Percentiles rank a stretch among this genome's conserved stretches.
Evolutionary conservation across 2,113 vertebrate genomes (phyloP).

Genomic region (Meles meles): DNA sequence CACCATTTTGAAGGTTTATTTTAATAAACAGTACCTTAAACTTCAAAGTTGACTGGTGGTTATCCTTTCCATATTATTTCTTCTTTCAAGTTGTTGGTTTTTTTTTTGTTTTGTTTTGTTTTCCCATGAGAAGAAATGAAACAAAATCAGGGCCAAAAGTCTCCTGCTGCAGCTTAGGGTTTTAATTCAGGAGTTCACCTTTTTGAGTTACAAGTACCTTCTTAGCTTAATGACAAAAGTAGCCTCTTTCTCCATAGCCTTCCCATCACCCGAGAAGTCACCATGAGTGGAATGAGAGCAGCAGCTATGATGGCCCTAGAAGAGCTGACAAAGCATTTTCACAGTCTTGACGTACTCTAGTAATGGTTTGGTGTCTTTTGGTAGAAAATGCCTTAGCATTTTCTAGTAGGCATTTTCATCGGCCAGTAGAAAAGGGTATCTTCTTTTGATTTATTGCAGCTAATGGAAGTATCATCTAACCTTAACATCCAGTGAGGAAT

Average conservation of each 20-base stretch:
- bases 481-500: not conserved
- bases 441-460: not conserved
- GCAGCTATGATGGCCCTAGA: not conserved
- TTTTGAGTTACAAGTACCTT: not conserved
- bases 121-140: not conserved
- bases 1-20: not conserved
- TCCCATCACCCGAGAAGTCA: not conserved
- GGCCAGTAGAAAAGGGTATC: not conserved
- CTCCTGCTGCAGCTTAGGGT: not conserved
- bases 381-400: not conserved
- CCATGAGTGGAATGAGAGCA: not conserved
- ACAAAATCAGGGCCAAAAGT: not conserved
- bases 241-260: not conserved
- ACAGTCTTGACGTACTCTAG: not conserved
- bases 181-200: not conserved
- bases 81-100: not conserved
- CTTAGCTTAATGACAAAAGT: not conserved
- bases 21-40: not conserved
- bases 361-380: not conserved
- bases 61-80: not conserved
- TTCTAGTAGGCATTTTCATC: not conserved
- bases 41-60: not conserved
- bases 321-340: not conserved
- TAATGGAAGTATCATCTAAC: not conserved
- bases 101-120: not conserved